These are phyloP conservation scores for Rhynchotus rufescens DNA, from an alignment of 2,797 vertebrate genomes.

Conservation along the genomic window DNA sequence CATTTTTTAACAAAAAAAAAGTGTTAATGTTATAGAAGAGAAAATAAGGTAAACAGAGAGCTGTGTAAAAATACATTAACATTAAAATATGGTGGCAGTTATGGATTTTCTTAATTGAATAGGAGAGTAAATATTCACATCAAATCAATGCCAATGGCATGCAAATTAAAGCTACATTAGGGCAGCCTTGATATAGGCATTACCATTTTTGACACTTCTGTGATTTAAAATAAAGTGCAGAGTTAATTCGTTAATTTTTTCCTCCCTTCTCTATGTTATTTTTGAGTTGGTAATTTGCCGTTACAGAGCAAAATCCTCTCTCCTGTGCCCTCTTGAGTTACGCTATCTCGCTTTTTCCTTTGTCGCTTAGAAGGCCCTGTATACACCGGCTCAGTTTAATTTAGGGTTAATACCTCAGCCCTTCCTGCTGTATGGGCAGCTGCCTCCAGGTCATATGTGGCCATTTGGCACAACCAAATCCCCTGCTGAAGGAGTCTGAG, in stretches of 20 bases:
- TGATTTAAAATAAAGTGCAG: conserved; percentile 82
- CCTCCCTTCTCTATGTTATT: conserved; percentile 78
- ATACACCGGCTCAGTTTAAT: not conserved
- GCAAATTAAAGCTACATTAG: conserved; percentile 80
- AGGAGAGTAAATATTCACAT: conserved; percentile 83
- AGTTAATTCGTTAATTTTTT: conserved; percentile 79
- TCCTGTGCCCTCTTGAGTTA: conserved; percentile 38
- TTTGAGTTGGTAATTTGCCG: conserved; percentile 80
- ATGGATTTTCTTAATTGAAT: conserved; percentile 85
- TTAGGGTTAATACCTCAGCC: not conserved
- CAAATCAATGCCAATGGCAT: conserved; percentile 80
- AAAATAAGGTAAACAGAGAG: conserved; percentile 85
- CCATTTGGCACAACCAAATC: not conserved
- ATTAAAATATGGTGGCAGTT: conserved; percentile 86
- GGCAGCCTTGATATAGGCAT: conserved; percentile 78
- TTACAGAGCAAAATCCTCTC: conserved; percentile 65
- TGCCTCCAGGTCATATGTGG: not conserved
- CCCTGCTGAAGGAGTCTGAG: not conserved
- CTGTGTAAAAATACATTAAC: conserved; percentile 86
- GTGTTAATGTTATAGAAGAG: conserved; percentile 87
- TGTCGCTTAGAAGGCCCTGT: not conserved
- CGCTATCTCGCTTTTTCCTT: not conserved
- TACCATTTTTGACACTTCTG: conserved; percentile 77
- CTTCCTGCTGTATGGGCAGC: not conserved
- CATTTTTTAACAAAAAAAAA: conserved; percentile 84